phyloP scores from a whole-genome alignment of 2,797 vertebrate genomes.

The Sebastolobus altivelis region DNA sequence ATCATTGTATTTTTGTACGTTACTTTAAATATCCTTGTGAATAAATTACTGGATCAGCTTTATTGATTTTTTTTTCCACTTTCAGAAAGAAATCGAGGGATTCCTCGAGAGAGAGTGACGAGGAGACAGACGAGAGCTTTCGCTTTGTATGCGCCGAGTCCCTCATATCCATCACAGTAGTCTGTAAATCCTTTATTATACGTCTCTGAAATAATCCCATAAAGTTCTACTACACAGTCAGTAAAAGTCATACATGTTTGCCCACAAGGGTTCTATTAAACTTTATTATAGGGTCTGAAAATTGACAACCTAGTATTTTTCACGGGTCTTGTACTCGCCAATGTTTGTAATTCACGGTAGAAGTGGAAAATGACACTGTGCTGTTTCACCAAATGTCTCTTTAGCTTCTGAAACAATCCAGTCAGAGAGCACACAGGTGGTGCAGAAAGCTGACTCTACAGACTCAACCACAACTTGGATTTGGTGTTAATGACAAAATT shows the following conservation, averaged over 20 bases:
- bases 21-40: constrained; percentile 40
- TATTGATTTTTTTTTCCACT: not conserved
- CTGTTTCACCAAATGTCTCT: not conserved
- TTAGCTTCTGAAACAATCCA: not conserved
- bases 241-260: not conserved
- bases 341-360: not conserved
- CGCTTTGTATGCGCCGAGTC: not conserved
- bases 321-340: not conserved
- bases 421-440: not conserved
- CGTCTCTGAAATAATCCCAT: constrained; percentile 11
- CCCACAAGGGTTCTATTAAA: not conserved
- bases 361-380: constrained; percentile 6
- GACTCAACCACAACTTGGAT: constrained; percentile 7
- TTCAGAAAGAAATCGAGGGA: constrained; percentile 28
- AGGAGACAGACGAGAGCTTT: constrained; percentile 8
- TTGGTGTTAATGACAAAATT: constrained; percentile 20
- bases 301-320: not conserved
- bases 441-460: not conserved
- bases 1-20: constrained; percentile 7
- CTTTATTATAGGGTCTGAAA: constrained; percentile 7
- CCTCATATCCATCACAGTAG: not conserved
- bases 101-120: constrained; percentile 16
- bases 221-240: constrained; percentile 7
- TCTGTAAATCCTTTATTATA: not conserved
- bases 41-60: constrained; percentile 33